Conservation (phyloP, 2,797 vertebrate genomes). For the Trichosurus vulpecula region DNA sequence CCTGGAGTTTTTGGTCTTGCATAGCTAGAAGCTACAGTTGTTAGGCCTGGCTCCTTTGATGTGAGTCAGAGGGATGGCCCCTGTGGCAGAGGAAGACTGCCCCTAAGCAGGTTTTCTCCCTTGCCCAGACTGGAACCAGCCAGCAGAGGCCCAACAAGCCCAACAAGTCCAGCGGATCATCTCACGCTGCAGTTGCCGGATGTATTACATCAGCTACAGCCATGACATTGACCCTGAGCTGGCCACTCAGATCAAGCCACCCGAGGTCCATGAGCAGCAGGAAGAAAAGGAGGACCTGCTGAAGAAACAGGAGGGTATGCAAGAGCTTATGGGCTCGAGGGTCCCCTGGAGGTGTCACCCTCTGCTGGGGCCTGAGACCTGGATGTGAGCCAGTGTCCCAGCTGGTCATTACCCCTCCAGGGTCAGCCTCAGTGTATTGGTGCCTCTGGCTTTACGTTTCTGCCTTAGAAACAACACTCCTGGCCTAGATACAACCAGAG, state of each 20-base stretch:
- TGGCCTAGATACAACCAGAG: constrained; percentile 45
- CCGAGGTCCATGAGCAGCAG: constrained; percentile 90
- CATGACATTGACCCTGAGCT: constrained; percentile 97
- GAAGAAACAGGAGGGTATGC: constrained; percentile 96
- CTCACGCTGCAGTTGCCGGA: constrained; percentile 97
- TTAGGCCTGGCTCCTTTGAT: not conserved
- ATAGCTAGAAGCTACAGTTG: not conserved
- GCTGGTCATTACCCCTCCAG: constrained; percentile 4
- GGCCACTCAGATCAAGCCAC: constrained; percentile 97
- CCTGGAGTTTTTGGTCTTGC: constrained; percentile 31
- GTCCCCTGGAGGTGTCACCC: constrained; percentile 54
- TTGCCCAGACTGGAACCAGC: constrained; percentile 95
- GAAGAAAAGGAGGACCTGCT: constrained; percentile 97
- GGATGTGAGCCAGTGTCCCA: constrained; percentile 22
- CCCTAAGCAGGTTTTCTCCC: constrained; percentile 4
- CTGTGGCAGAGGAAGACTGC: not conserved
- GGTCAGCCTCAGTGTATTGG: not conserved
- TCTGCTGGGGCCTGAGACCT: constrained; percentile 25
- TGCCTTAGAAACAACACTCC: constrained; percentile 33
- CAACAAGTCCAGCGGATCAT: constrained; percentile 99
- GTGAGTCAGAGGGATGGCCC: not conserved
- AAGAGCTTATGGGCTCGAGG: constrained; percentile 35
- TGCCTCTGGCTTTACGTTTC: not conserved
- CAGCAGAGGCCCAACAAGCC: constrained; percentile 93
- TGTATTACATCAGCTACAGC: constrained; percentile 99